Percentiles rank a stretch among this genome's conserved stretches.
These are phyloP conservation scores for Lochmaea capreae DNA, from an alignment of 2,888 invertebrate genomes.

Conservation along the genomic window DNA sequence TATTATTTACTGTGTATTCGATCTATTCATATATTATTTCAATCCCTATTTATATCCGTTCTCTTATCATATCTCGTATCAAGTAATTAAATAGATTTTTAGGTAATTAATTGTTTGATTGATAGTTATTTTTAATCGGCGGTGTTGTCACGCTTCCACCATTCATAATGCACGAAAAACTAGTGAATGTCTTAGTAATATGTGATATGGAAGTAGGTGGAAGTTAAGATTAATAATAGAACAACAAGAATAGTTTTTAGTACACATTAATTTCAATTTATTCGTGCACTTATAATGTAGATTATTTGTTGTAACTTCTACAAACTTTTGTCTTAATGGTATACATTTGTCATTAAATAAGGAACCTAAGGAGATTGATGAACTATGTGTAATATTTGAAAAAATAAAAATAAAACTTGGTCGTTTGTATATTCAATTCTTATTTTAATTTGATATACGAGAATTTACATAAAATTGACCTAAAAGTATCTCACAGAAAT, in stretches of 20 bases:
- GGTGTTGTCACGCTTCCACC: background rate
- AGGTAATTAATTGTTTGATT: background rate
- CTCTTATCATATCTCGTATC: background rate
- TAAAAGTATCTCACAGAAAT: no score
- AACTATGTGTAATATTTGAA: no score
- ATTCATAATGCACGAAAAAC: background rate
- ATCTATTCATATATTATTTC: background rate
- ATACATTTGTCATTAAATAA: background rate
- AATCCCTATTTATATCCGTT: background rate
- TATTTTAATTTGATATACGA: no score
- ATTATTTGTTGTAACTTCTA: background rate
- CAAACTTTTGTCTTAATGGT: no score
- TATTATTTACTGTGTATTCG: background rate
- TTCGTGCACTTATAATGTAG: background rate
- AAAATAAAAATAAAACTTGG: no score
- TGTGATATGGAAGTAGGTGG: constrained; percentile 2
- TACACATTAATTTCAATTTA: background rate
- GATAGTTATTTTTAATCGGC: constrained; percentile 5
- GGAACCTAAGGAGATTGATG: no score
- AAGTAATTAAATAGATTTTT: constrained; percentile 1
- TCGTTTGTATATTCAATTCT: no score
- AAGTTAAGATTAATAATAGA: constrained; percentile 4
- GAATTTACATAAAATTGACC: no score
- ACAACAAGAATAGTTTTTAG: background rate
- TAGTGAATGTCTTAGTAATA: background rate